Base-by-base conservation (phyloP, 2,797 vertebrate species). In the Heteromormyrus szaboi region DNA sequence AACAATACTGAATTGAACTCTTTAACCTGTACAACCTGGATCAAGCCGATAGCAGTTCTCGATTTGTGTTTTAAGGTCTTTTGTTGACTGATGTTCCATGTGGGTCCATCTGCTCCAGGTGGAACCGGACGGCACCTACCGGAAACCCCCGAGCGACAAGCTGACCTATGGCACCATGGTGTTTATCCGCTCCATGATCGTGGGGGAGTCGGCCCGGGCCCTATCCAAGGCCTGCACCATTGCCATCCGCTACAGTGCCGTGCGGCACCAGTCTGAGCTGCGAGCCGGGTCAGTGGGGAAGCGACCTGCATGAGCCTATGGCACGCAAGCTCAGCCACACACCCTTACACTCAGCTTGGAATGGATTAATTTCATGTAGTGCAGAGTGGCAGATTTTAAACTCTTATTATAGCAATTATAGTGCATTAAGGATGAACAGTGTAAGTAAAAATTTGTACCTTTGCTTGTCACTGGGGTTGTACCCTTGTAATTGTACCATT, bases 161-260 rank as follows among this genome's bases (percentile, higher is more conserved):
- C 95, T 99, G 91, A 99, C 98, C 0, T 99, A 99, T 0, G 98
- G 99, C 85, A 99, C 98, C 92, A 99, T 99, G 99, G 98, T 99
- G 89, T 99, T 99, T 59, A 96, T 99, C 93, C 97, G 98, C 37
- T 97, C 98, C 29, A 92, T 97, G 91, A 98, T 99, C 0, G 98
- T 99, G 1, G 96, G 97, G 0, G 95, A 96, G 44, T 95, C 99
- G 0, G 97, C 96, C 33, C 92, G 89, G 0, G 92, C 92, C 4
- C 94, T 99, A 6, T 94, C 97, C 12, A 97, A 97, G 46, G 93
- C 97, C 0, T 98, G 97, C 92, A 99, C 97, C 90, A 99, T 99
- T 0, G 97, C 98, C 91, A 96, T 99, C 91, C 98, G 98, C 59
- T 99, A 99, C 92, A 99, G 99, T 1, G 92, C 95, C 0, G 97